Evolutionary conservation across 2,888 invertebrate genomes (phyloP).

Genomic region (Sympetrum striolatum): DNA sequence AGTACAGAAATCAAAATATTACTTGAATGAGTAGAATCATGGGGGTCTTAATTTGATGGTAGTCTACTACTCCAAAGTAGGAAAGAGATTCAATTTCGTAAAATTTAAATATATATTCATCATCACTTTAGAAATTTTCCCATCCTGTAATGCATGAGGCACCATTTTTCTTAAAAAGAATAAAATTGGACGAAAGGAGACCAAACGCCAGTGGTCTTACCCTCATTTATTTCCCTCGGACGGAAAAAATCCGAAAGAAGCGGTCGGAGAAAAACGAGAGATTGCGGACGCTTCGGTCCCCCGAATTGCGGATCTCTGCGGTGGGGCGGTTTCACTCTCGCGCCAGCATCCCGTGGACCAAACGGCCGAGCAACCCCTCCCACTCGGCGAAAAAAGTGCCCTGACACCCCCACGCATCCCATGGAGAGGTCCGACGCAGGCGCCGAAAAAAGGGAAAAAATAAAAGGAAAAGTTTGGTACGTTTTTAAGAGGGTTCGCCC

Average conservation of each 20-base stretch:
- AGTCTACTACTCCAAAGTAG: too few relatives aligned
- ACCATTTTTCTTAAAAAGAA: too few relatives aligned
- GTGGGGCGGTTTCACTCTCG: not conserved
- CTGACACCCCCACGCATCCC: not conserved
- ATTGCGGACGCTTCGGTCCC: not conserved
- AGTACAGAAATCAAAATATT: too few relatives aligned
- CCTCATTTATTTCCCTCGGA: not conserved
- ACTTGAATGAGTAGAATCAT: too few relatives aligned
- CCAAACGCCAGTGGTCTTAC: not conserved
- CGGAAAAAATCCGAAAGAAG: not conserved
- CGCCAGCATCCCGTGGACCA: not conserved
- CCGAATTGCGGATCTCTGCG: not conserved
- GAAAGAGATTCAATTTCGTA: too few relatives aligned
- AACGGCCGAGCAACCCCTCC: not conserved
- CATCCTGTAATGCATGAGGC: too few relatives aligned
- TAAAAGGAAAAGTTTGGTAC: constrained; percentile 20
- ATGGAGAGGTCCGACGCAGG: not conserved
- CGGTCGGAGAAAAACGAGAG: not conserved
- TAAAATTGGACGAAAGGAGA: not conserved
- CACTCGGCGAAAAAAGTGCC: not conserved
- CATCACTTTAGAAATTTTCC: too few relatives aligned
- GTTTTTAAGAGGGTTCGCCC: not conserved
- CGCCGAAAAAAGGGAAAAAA: constrained; percentile 22
- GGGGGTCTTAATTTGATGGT: too few relatives aligned
- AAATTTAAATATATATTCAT: too few relatives aligned